Base-by-base conservation (phyloP, 1,140 invertebrate species). In the Panagrolaimus sp. region DNA sequence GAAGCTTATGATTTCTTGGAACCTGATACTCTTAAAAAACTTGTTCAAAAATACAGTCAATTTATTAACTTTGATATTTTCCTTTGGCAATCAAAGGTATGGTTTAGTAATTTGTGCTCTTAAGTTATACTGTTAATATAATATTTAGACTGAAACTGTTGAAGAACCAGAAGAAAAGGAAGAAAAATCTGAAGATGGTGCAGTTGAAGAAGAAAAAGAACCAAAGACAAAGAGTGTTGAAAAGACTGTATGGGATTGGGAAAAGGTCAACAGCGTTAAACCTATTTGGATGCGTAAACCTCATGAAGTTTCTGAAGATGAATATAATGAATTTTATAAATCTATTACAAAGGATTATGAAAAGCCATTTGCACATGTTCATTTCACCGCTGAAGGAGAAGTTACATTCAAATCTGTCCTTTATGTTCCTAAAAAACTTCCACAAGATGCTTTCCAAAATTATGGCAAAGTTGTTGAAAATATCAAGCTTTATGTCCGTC, bases 21-120 rank as follows among this genome's bases (percentile, higher is more conserved):
- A 84, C 87, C 91, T 65, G 90, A 93, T 75, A 95, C 92, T 3
- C 87, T 99, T 16, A 90, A 89, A 74, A 89, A 90, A 72, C 85
- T 99, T 5, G 90, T 99, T 31, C 92, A 91, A 83, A 98, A 98
- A 85, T 99, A 99, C 84, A 96, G 92, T 0, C 96, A 99, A 86
- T 99, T 99, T 84, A 99, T 99, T 78, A 98, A 98, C 84, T 99
- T 98, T 87, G 91, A 92, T 20, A 98, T 99, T 79, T 92, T 92
- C 83, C 84, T 99, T 78, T 99, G 95, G 95, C 88, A 90, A 46
- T 93, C 91, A 83, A 95, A 91, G 82, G 87, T 87, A 81, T 63
- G 45, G 16, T 57, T 53, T 75, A n/a, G n/a, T n/a, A n/a, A n/a
- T n/a, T n/a, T n/a, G n/a, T n/a, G 13, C 27, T 53, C 25, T 71